These are phyloP conservation scores for Zoanthus gigantus DNA, from an alignment of 92 coral and sea anemone species.

Conservation along the genomic window DNA sequence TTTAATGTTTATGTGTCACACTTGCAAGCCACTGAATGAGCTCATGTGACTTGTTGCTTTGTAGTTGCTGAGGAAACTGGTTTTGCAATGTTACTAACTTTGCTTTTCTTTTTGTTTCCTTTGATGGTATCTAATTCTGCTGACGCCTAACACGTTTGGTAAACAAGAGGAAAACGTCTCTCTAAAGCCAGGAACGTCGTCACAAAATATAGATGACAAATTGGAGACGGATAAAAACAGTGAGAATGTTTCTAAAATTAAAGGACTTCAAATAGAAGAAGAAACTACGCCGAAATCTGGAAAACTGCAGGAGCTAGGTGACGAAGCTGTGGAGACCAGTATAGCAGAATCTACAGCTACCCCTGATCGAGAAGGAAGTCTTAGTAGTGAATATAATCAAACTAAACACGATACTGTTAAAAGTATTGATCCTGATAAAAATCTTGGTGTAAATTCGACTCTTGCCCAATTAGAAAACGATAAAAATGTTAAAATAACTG, in stretches of 20 bases:
- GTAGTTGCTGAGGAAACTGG: neutral
- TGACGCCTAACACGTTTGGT: neutral
- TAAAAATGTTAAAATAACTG: neutral
- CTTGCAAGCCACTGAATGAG: slow-evolving; percentile 18
- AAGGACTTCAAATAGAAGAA: neutral
- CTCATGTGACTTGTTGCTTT: slow-evolving; percentile 29
- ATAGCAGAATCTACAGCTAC: slow-evolving; percentile 5
- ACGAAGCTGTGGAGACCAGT: neutral
- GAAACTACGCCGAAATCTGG: neutral
- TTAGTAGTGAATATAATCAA: neutral
- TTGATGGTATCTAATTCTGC: neutral
- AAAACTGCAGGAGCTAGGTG: neutral
- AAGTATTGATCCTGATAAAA: neutral
- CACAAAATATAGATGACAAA: neutral
- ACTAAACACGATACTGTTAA: neutral
- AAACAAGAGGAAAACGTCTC: slow-evolving; percentile 1
- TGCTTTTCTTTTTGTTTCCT: neutral
- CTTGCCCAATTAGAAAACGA: neutral
- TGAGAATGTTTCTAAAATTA: neutral
- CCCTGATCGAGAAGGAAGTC: neutral
- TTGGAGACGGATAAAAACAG: neutral
- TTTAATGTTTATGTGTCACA: slow-evolving; percentile 14
- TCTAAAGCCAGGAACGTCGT: neutral
- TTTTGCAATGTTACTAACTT: neutral
- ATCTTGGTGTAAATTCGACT: neutral